phyloP scores from a whole-genome alignment of 2,113 vertebrate species.

The Limnothrissa miodon region DNA sequence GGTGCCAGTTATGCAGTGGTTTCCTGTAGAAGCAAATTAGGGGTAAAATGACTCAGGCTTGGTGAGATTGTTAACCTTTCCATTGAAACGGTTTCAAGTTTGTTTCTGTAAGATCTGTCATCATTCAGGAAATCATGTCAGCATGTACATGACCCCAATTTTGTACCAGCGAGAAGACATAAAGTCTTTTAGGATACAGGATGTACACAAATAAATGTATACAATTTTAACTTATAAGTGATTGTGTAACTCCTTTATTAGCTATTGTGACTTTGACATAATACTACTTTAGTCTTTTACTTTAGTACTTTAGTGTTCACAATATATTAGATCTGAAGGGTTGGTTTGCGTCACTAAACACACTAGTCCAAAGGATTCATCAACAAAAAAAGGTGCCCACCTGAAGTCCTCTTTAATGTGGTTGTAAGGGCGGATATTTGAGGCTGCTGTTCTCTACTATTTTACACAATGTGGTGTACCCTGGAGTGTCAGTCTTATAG shows the following conservation, averaged over 20 bases:
- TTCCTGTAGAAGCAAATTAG: not conserved
- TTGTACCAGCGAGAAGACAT: not conserved
- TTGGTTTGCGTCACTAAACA: too few species aligned
- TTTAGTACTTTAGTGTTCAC: too few species aligned
- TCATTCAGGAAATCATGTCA: conserved; percentile 3
- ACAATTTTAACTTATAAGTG: not conserved
- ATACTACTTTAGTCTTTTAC: too few species aligned
- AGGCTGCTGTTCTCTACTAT: too few species aligned
- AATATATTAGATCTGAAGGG: too few species aligned
- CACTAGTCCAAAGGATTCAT: too few species aligned
- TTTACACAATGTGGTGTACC: not conserved
- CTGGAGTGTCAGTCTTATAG: not conserved
- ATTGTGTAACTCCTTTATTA: too few species aligned
- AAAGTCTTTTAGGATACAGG: not conserved
- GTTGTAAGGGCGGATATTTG: too few species aligned
- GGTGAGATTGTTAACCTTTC: not conserved
- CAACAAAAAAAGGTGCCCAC: too few species aligned
- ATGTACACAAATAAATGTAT: not conserved
- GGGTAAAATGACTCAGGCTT: not conserved
- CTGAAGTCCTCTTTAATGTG: too few species aligned
- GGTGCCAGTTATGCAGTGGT: not conserved
- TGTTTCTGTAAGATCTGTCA: not conserved
- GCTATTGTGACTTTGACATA: too few species aligned
- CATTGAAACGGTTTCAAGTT: not conserved
- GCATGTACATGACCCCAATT: not conserved